Evolutionary conservation across 2,797 vertebrate genomes (phyloP).

Genomic region (Morus bassanus): DNA sequence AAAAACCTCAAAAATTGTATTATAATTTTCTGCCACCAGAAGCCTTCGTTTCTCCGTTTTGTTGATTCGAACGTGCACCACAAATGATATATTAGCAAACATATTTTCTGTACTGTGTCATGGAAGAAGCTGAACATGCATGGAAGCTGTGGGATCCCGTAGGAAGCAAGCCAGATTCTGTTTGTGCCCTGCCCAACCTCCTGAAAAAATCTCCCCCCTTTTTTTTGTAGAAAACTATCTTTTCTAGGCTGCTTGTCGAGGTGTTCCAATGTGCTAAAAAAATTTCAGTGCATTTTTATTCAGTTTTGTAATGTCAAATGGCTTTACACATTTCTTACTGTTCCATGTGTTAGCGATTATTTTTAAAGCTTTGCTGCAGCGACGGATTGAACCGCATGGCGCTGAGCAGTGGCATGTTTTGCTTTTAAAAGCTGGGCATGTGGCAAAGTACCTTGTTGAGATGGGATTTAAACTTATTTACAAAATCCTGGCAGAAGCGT

Average conservation of each 20-base stretch:
- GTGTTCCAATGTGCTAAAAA: not conserved
- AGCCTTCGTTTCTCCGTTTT: not conserved
- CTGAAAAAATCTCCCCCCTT: not conserved
- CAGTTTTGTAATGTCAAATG: not conserved
- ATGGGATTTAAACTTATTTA: not conserved
- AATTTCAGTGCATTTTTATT: not conserved
- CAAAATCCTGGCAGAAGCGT: not conserved
- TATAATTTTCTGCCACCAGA: not conserved
- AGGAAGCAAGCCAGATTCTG: not conserved
- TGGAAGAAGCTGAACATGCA: not conserved
- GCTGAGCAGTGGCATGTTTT: not conserved
- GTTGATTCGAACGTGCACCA: not conserved
- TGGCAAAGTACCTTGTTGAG: not conserved
- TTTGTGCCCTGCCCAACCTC: not conserved
- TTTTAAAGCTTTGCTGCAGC: not conserved
- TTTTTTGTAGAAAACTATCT: not conserved
- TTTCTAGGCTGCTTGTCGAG: not conserved
- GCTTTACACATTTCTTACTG: not conserved
- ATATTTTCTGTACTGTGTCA: conserved; percentile 16
- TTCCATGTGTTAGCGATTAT: conserved; percentile 17
- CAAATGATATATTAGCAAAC: not conserved
- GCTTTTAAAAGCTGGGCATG: not conserved
- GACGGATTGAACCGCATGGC: not conserved
- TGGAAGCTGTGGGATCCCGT: not conserved
- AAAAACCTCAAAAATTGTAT: not conserved